Percentiles rank a stretch among this genome's conserved stretches.
Evolutionary conservation across 2,113 vertebrate genomes (phyloP).

Genomic region (Enhydra lutris): DNA sequence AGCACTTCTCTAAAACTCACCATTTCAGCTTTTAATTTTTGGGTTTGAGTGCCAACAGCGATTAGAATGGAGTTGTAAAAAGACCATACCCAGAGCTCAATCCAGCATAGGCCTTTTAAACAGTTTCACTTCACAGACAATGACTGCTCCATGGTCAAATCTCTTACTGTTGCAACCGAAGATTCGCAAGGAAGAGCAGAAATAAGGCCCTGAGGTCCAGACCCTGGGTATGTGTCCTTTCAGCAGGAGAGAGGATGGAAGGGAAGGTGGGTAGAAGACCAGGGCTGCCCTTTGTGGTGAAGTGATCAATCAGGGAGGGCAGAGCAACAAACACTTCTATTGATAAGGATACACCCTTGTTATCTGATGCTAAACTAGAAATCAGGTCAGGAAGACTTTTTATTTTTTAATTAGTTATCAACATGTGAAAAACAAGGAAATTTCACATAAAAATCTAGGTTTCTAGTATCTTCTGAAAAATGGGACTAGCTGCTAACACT

Average conservation of each 20-base stretch:
- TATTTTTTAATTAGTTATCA: background rate
- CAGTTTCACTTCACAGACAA: background rate
- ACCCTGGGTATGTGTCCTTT: background rate
- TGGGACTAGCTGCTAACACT: background rate
- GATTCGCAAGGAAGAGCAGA: background rate
- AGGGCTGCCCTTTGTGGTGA: background rate
- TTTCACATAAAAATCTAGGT: background rate
- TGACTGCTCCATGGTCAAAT: background rate
- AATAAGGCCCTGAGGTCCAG: background rate
- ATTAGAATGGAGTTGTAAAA: background rate
- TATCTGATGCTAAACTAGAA: background rate
- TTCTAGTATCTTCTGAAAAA: background rate
- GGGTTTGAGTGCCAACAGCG: background rate
- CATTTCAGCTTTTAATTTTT: background rate
- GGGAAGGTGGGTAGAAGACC: background rate
- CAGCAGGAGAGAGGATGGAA: background rate
- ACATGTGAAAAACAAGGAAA: background rate
- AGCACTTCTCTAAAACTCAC: background rate
- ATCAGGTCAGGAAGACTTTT: background rate
- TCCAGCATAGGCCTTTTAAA: background rate
- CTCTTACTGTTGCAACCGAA: background rate
- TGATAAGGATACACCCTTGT: background rate
- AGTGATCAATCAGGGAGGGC: background rate
- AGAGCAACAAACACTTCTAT: background rate
- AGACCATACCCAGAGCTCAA: background rate